Base-by-base conservation (phyloP, 2,113 vertebrate species). In the Electrona antarctica region DNA sequence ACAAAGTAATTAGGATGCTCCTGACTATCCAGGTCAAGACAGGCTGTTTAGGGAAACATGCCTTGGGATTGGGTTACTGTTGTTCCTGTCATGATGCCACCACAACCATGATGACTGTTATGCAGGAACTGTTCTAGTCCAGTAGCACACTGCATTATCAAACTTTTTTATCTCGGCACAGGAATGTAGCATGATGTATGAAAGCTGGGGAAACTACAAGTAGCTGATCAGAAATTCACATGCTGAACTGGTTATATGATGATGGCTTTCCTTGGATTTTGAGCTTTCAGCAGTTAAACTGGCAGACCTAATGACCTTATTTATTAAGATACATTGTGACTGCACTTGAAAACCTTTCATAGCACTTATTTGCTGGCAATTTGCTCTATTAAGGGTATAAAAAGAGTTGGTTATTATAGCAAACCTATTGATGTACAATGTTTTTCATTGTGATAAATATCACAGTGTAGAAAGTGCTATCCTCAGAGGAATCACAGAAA, bases 21-120 rank as follows among this genome's bases (percentile, higher is more conserved):
- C 33, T 41, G 33, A 41, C 33, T 41, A 21, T 12, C 50, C 33
- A 7, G 15, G 8, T 83, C 71, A 74, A 15, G 52, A 11, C 48
- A 15, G 12, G 41, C 49, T 52, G 41, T 72, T 72, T 68, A 45
- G 14, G 14, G 33, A 71, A 61, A 78, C 61, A 63, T 66, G 4
- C 60, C 77, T 29, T 21, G 58, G 57, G 56, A 49, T 82, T 15
- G 58, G 50, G 49, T 68, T 57, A 56, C 72, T 78, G 62, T 85
- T 72, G 78, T 72, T 79, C 74, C 76, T 75, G 78, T 89, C 81
- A 76, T 77, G 59, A 59, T 60, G 75, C 69, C 69, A 79, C 74
- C 59, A 64, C 64, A 71, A 76, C 66, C 12, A 58, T 81, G 71
- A 81, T 83, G 79, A 85, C 80, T 77, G 80, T 79, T 60, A 55